Percentiles rank a stretch among this genome's conserved stretches.
Conservation (phyloP, 2,888 invertebrate species). For the Subacronicta megacephala region DNA sequence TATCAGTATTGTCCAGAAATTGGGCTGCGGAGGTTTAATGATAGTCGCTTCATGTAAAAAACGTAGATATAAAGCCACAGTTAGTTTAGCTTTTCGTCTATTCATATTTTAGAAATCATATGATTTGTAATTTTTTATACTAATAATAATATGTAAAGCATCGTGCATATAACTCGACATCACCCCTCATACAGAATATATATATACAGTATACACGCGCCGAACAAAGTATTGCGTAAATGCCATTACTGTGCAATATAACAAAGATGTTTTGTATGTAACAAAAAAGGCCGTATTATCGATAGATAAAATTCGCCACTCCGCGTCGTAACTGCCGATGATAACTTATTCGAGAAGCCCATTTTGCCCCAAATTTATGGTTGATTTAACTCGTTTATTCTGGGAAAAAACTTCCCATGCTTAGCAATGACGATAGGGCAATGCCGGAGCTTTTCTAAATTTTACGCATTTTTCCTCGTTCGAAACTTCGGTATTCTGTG, state of each 20-base stretch:
- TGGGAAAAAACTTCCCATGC: slow-evolving; percentile 72
- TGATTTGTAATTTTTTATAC: too few species aligned
- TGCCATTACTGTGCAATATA: slow-evolving; percentile 44
- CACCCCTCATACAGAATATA: slow-evolving; percentile 4
- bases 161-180: neutral
- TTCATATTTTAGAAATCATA: too few species aligned
- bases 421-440: slow-evolving; percentile 67
- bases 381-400: slow-evolving; percentile 83
- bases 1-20: too few species aligned
- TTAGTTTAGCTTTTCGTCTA: too few species aligned
- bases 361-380: slow-evolving; percentile 81
- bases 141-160: too few species aligned
- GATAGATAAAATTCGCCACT: slow-evolving; percentile 76
- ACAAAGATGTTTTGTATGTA: slow-evolving; percentile 59
- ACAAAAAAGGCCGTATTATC: slow-evolving; percentile 67
- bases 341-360: slow-evolving; percentile 83
- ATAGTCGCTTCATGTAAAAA: too few species aligned
- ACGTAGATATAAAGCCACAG: too few species aligned
- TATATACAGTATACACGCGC: too few species aligned
- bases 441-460: slow-evolving; percentile 58
- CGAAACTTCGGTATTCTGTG: slow-evolving; percentile 21
- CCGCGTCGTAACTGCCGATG: slow-evolving; percentile 79
- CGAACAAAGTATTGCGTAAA: slow-evolving; percentile 23
- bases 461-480: slow-evolving; percentile 46
- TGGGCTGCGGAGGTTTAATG: too few species aligned